These are phyloP conservation scores for Varecia variegata DNA, from an alignment of 2,797 vertebrate species.

Conservation along the genomic window DNA sequence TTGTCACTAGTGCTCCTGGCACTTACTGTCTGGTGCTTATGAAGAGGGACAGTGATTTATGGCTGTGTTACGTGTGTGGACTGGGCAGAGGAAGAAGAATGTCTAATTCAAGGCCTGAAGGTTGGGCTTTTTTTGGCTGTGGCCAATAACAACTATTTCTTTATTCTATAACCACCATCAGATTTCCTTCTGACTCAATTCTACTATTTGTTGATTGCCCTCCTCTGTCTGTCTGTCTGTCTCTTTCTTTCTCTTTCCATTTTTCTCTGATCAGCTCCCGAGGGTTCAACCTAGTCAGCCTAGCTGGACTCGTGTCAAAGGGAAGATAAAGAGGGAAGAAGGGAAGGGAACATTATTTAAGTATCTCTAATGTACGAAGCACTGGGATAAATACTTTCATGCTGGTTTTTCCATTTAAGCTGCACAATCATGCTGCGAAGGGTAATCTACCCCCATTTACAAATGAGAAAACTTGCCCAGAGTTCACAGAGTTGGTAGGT, in stretches of 20 bases:
- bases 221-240: too few species aligned
- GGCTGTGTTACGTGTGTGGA: conserved; percentile 64
- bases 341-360: background rate
- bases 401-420: background rate
- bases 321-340: background rate
- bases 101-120: background rate
- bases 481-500: background rate
- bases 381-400: background rate
- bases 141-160: background rate
- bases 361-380: background rate
- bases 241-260: background rate
- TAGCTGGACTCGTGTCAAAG: background rate
- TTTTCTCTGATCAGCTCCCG: background rate
- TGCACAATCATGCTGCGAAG: background rate
- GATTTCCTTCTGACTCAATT: background rate
- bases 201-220: background rate
- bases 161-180: background rate
- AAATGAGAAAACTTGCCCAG: background rate
- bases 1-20: conserved; percentile 81
- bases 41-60: conserved; percentile 83
- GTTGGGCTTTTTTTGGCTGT: background rate
- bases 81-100: conserved; percentile 50
- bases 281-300: background rate
- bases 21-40: conserved; percentile 83
- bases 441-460: background rate